Conservation (phyloP, 2,113 vertebrate genomes). For the Oreochromis niloticus region DNA sequence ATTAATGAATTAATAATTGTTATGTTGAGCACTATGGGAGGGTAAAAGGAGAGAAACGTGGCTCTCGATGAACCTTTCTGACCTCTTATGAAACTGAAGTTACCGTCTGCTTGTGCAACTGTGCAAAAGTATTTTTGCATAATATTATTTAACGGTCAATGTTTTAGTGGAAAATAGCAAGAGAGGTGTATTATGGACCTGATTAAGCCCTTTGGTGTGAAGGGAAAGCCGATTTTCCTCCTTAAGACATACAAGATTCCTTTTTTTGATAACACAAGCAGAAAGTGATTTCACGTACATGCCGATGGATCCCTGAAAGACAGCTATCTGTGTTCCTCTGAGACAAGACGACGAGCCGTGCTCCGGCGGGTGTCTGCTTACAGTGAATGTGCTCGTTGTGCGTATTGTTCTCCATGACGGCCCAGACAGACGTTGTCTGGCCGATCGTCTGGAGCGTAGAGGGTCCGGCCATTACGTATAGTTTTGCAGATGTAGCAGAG, state of each 20-base stretch:
- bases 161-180: background rate
- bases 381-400: conserved; percentile 53
- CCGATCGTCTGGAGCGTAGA: conserved; percentile 37
- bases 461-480: conserved; percentile 19
- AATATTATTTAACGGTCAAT: background rate
- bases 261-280: background rate
- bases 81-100: background rate
- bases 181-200: background rate
- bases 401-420: conserved; percentile 37
- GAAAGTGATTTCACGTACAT: background rate
- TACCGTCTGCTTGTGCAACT: background rate
- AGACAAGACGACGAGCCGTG: background rate
- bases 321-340: background rate
- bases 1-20: background rate
- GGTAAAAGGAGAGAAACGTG: background rate
- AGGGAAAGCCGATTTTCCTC: background rate
- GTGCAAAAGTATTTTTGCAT: background rate
- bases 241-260: background rate
- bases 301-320: background rate
- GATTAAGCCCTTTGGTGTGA: background rate
- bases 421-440: conserved; percentile 50
- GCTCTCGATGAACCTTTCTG: background rate
- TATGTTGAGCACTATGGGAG: background rate
- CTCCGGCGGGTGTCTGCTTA: background rate
- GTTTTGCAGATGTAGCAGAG: conserved; percentile 34